These are phyloP conservation scores for Antennarius striatus DNA, from an alignment of 2,113 vertebrate genomes.

Conservation along the genomic window DNA sequence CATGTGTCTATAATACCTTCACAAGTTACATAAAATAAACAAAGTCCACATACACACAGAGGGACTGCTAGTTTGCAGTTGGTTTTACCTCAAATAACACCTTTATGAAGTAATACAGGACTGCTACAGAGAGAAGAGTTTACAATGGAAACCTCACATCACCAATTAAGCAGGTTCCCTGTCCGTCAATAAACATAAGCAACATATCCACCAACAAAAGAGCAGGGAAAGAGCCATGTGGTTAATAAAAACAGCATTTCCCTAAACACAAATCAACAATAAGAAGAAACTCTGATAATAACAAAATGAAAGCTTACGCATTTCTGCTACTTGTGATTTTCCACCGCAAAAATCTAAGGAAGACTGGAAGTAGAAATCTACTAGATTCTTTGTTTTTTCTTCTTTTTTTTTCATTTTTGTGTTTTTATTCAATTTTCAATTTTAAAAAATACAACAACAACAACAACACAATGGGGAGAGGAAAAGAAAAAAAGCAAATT, in stretches of 20 bases:
- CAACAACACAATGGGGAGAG: too few relatives aligned
- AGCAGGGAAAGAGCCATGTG: neutral
- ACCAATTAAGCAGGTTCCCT: constrained; percentile 2
- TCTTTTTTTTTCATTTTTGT: too few relatives aligned
- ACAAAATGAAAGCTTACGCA: too few relatives aligned
- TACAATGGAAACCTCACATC: neutral
- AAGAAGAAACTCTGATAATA: neutral
- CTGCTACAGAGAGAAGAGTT: neutral
- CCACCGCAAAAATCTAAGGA: too few relatives aligned
- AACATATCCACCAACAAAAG: neutral
- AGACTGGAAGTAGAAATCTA: too few relatives aligned
- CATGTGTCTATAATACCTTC: neutral
- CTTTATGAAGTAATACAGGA: neutral
- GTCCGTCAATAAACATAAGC: neutral
- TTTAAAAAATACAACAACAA: too few relatives aligned
- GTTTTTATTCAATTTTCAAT: too few relatives aligned
- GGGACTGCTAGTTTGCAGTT: neutral
- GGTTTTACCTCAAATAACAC: neutral
- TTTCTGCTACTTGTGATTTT: too few relatives aligned
- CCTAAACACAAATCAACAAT: neutral
- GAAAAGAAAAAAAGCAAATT: too few relatives aligned
- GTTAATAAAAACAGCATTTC: neutral
- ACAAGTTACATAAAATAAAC: neutral
- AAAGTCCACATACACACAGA: neutral
- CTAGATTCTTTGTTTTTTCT: too few relatives aligned